phyloP scores from a whole-genome alignment of 2,888 invertebrate genomes.

The Cylloceria caligata region DNA sequence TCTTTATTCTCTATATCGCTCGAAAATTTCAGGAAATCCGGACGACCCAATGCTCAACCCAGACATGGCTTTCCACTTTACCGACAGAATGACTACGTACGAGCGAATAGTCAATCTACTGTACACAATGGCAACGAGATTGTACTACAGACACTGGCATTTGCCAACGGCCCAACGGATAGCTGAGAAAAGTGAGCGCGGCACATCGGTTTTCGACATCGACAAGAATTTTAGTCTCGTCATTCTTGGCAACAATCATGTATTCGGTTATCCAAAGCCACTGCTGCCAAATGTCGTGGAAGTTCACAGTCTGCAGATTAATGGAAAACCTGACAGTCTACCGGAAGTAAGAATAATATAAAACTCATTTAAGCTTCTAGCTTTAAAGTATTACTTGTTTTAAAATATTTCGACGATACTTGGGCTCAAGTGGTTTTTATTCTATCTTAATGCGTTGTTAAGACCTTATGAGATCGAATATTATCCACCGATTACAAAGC shows the following conservation, averaged over 20 bases:
- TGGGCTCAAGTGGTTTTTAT: too few species aligned
- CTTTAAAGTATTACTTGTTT: background rate
- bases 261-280: slow-evolving; percentile 81
- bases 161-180: slow-evolving; percentile 77
- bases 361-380: background rate
- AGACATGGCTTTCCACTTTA: slow-evolving; percentile 81
- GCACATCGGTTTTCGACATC: slow-evolving; percentile 75
- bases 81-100: slow-evolving; percentile 75
- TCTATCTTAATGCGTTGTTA: too few species aligned
- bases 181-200: slow-evolving; percentile 75
- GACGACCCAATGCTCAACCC: slow-evolving; percentile 80
- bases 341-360: slow-evolving; percentile 71
- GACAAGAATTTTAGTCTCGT: slow-evolving; percentile 80
- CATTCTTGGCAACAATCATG: slow-evolving; percentile 80
- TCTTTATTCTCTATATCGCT: too few species aligned
- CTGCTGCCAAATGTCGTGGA: slow-evolving; percentile 80
- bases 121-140: slow-evolving; percentile 78
- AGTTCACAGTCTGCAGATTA: slow-evolving; percentile 80
- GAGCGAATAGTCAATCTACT: slow-evolving; percentile 78
- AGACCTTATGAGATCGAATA: too few species aligned
- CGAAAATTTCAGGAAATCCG: slow-evolving; percentile 79
- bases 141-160: slow-evolving; percentile 79
- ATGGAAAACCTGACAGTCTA: slow-evolving; percentile 68
- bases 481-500: too few species aligned
- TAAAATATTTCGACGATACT: too few species aligned